Evolutionary conservation across 2,797 vertebrate genomes (phyloP).

Genomic region (Macroramphosus scolopax): DNA sequence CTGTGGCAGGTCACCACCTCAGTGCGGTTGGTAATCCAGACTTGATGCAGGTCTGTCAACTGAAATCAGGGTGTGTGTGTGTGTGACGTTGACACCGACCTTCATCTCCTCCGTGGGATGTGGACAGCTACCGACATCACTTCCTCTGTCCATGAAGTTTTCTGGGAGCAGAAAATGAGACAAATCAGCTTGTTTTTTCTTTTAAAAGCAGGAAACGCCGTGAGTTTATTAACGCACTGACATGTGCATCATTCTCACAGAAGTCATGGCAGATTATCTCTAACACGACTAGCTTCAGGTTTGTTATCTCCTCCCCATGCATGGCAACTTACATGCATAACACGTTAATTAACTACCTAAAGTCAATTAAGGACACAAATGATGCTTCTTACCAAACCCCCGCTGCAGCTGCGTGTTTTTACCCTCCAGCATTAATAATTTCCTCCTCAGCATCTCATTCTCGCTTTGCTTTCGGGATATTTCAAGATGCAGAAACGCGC

Average conservation of each 20-base stretch:
- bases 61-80: no score
- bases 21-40: no score
- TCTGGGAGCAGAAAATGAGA: constrained; percentile 31
- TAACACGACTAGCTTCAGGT: no score
- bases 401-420: constrained; percentile 61
- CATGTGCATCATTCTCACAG: no score
- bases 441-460: constrained; percentile 70
- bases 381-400: constrained; percentile 57
- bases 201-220: neutral
- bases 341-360: neutral
- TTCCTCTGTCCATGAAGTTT: constrained; percentile 64
- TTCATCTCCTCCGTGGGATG: constrained; percentile 53
- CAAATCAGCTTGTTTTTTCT: neutral
- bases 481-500: constrained; percentile 71
- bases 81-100: constrained; percentile 22
- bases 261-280: no score
- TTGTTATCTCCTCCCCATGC: no score
- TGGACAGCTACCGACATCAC: constrained; percentile 33
- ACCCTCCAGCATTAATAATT: constrained; percentile 63
- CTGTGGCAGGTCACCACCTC: no score
- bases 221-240: no score
- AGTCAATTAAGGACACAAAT: neutral
- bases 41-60: no score
- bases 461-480: constrained; percentile 73
- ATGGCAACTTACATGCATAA: neutral